These are phyloP conservation scores for Periplaneta americana DNA, from an alignment of 1,140 invertebrate genomes.

Conservation along the genomic window DNA sequence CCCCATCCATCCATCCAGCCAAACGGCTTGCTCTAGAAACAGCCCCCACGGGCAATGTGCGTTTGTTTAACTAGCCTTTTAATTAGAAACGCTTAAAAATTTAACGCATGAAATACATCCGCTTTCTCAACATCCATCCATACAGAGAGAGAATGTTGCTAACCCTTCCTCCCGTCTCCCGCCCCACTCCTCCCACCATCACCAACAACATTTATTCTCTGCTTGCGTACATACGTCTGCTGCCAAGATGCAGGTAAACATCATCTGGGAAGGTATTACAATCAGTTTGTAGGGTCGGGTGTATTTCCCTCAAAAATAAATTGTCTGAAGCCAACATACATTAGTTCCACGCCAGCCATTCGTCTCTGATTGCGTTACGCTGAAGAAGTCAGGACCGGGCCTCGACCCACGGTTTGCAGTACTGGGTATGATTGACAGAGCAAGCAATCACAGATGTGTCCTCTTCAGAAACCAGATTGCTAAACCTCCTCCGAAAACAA, in stretches of 20 bases:
- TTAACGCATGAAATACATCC: slow-evolving; percentile 38
- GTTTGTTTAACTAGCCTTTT: slow-evolving; percentile 46
- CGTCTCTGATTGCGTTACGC: too few relatives aligned
- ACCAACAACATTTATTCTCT: neutral
- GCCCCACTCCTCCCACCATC: neutral
- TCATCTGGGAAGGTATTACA: neutral
- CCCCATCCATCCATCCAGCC: neutral
- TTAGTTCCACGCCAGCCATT: too few relatives aligned
- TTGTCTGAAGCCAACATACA: neutral
- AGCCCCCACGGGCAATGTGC: slow-evolving; percentile 1
- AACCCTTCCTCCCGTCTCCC: neutral
- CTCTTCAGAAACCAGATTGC: too few relatives aligned
- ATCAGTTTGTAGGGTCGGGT: neutral
- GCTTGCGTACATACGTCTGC: neutral
- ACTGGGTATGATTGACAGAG: too few relatives aligned
- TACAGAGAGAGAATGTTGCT: neutral
- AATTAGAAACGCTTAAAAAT: slow-evolving; percentile 48
- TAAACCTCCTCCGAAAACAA: too few relatives aligned
- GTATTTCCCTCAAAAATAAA: too few relatives aligned
- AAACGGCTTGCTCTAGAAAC: neutral
- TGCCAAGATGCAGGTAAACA: neutral
- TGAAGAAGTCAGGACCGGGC: too few relatives aligned
- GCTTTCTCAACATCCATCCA: slow-evolving; percentile 17
- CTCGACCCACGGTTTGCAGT: too few relatives aligned
- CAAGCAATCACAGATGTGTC: too few relatives aligned